Conservation (phyloP, 2,797 vertebrate genomes). For the Tauraco hartlaubi region DNA sequence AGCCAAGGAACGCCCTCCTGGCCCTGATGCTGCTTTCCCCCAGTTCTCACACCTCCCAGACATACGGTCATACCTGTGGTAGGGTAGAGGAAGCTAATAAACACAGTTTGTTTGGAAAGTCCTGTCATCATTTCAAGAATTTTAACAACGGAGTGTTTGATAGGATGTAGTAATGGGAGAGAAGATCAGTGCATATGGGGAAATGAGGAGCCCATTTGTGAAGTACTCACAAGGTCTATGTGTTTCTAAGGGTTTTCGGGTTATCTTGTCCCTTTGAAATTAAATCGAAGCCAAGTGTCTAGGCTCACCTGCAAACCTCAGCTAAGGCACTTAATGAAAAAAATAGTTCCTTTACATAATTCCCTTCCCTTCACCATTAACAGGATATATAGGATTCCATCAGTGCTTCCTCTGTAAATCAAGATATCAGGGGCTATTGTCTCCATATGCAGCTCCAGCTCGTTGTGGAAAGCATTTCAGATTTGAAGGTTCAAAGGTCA, state of each 20-base stretch:
- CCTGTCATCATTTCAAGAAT: neutral
- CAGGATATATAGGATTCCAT: conserved; percentile 25
- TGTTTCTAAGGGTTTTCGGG: neutral
- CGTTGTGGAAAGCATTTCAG: neutral
- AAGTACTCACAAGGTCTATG: neutral
- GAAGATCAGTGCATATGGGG: neutral
- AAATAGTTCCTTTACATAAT: conserved; percentile 2
- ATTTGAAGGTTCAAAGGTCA: conserved; percentile 5
- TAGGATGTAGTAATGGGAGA: neutral
- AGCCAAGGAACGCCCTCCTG: neutral
- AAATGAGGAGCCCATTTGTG: neutral
- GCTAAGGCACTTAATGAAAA: conserved; percentile 4
- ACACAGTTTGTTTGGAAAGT: neutral
- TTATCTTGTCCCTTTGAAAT: conserved; percentile 9
- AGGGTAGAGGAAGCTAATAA: neutral
- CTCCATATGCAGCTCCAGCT: neutral
- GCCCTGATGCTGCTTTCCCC: neutral
- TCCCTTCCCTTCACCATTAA: conserved; percentile 28
- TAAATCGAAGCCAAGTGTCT: neutral
- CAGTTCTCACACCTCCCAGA: neutral
- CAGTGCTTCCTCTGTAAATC: conserved; percentile 45
- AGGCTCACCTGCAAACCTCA: conserved; percentile 3
- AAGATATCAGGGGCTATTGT: neutral
- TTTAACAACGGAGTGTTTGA: neutral
- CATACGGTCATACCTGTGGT: accelerated